Conservation (phyloP, 2,888 invertebrate species). For the Neoscelio sp. region DNA sequence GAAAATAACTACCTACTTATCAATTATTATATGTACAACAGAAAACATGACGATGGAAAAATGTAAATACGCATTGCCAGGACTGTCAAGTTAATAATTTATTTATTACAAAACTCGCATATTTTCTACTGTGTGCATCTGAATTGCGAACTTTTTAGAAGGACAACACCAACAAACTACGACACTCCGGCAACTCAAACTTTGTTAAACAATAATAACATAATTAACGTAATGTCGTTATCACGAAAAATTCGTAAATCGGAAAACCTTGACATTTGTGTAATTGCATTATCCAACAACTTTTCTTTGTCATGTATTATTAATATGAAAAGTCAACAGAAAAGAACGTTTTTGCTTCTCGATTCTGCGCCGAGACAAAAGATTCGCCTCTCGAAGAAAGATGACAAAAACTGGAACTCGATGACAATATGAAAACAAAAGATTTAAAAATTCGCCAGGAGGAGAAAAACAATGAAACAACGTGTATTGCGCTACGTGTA, state of each 20-base stretch:
- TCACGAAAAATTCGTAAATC: conserved; percentile 6
- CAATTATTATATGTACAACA: too few species aligned
- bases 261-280: conserved; percentile 32
- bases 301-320: conserved; percentile 35
- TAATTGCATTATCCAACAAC: conserved; percentile 28
- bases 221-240: conserved; percentile 12
- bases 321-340: conserved; percentile 26
- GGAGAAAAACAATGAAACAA: too few species aligned
- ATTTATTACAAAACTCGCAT: too few species aligned
- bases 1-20: too few species aligned
- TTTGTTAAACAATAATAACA: conserved; percentile 2
- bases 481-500: too few species aligned
- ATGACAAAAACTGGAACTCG: too few species aligned
- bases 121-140: too few species aligned
- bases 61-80: too few species aligned
- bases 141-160: not conserved
- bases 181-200: not conserved
- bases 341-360: conserved; percentile 4
- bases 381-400: not conserved
- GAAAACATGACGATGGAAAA: too few species aligned
- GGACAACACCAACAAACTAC: not conserved
- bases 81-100: too few species aligned
- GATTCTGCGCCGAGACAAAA: conserved; percentile 15
- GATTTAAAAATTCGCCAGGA: too few species aligned
- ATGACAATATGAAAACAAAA: too few species aligned